Base-by-base conservation (phyloP, 92 coral and sea anemone genomes). In the Epizoanthus ramosus region DNA sequence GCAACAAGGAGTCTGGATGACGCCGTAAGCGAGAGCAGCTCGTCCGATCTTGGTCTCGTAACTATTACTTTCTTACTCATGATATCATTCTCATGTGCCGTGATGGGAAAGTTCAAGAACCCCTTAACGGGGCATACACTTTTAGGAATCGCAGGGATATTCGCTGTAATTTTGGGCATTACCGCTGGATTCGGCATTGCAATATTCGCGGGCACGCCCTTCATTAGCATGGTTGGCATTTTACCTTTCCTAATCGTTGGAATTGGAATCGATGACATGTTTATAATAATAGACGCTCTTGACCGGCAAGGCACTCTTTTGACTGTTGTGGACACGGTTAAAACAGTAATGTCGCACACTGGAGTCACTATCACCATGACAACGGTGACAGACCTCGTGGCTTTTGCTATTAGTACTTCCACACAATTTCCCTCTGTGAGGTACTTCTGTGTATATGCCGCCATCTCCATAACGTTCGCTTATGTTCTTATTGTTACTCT, bases 351-450 rank as follows among this genome's bases (percentile, higher is more conserved):
- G 98, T 80, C 93, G 12, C 87, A 87, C 58, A 79, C 91, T 15
- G 98, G 98, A 3, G 92, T 95, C 18, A 91, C 98, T 17, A 87
- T 95, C 79, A 95, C 98, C 85, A 95, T 95, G 98, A 95, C 98
- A 74, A 95, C 98, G 14, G 61, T 93, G 80, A 95, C 98, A 3
- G 97, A 94, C 65, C 85, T 95, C n/a, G 95, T 92, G 54, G 98
- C 98, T 15, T 95, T 93, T 41, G 90, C 92, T 3, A 95, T 95
- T 16, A 95, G 98, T 54, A 93, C 98, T 23, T 90, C 98, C 37
- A 85, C 98, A 0, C 74, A 90, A 79, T 91, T 95, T n/a, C 95
- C 95, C 37, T 91, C 93, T 9, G 87, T 95, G 8, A 84, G 87
- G 74, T 92, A 87, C 68, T 95, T 95, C 85, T 95, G 98, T 52